These are phyloP conservation scores for Xiphias gladius DNA, from an alignment of 2,113 vertebrate genomes.

Conservation along the genomic window DNA sequence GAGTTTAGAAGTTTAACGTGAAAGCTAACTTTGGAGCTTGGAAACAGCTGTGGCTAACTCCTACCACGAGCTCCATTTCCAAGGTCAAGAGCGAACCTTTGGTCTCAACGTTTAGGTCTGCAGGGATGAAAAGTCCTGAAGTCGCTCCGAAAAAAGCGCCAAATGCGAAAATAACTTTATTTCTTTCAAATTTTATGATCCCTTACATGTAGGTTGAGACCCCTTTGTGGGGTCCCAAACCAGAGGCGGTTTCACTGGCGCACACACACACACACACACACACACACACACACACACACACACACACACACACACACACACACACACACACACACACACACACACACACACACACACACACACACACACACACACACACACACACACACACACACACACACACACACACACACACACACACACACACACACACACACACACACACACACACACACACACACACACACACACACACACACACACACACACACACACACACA, in stretches of 20 bases:
- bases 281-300: conserved; percentile 14
- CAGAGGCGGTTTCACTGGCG: too few relatives aligned
- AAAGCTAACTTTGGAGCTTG: neutral
- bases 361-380: conserved; percentile 11
- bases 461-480: conserved; percentile 14
- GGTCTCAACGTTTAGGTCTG: neutral
- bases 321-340: conserved; percentile 11
- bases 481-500: neutral
- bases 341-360: conserved; percentile 6
- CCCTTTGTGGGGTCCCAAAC: neutral
- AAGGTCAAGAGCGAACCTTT: neutral
- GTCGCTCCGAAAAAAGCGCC: too few relatives aligned
- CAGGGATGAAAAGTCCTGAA: neutral
- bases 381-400: conserved; percentile 11
- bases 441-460: conserved; percentile 11
- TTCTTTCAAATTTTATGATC: neutral
- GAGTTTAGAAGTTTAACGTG: neutral
- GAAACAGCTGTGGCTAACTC: neutral
- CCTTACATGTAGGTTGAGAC: neutral
- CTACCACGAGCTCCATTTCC: too few relatives aligned
- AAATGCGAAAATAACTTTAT: too few relatives aligned
- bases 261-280: conserved; percentile 11
- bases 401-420: conserved; percentile 6
- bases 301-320: conserved; percentile 9
- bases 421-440: conserved; percentile 12